Base-by-base conservation (phyloP, 2,113 vertebrate genomes). In the Chaetops frenatus region DNA sequence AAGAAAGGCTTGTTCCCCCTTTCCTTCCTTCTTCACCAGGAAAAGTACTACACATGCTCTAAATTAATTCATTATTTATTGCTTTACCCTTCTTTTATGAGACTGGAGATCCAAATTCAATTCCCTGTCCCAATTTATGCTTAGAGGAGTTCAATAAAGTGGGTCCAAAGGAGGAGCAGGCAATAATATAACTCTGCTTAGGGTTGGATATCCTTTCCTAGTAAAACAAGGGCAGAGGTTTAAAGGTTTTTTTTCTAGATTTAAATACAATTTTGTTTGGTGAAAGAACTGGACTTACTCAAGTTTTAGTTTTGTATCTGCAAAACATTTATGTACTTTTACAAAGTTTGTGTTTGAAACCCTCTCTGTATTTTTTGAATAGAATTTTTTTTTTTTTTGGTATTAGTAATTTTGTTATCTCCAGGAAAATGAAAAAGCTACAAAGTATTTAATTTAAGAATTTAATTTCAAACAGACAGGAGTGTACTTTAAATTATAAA, bases 381-480 rank as follows among this genome's bases (percentile, higher is more conserved):
- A 73, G 40, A 24, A 6, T 28, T n/a, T 56, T 25, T 88, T 58
- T 25, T 88, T 58, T 56, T 92, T 76, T 83, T 42, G 27, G 28
- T 60, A 28, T 64, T 91, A 90, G 71, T 51, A 82, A 83, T 92
- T 96, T 92, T 65, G 35, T 71, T 92, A 69, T 88, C 67, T 95
- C 54, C 54, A n/a, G 33, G 50, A 95, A 31, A 96, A 90, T 74
- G 73, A 53, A 87, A 58, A 74, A 93, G 38, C 86, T 87, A 85
- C 44, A 69, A 95, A 96, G 44, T 96, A 94, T 96, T 95, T 81
- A 87, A 72, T 94, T 94, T 84, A 76, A 85, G 85, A 96, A 95
- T 95, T 91, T 94, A 93, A 93, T 95, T 96, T 96, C 94, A 80
- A 97, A 94, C 84, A 86, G 40, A 94, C 84, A 95, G 66, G 48